Conservation (phyloP, 35 echinoderm and acorn worm genomes). For the Ptychodera flava region DNA sequence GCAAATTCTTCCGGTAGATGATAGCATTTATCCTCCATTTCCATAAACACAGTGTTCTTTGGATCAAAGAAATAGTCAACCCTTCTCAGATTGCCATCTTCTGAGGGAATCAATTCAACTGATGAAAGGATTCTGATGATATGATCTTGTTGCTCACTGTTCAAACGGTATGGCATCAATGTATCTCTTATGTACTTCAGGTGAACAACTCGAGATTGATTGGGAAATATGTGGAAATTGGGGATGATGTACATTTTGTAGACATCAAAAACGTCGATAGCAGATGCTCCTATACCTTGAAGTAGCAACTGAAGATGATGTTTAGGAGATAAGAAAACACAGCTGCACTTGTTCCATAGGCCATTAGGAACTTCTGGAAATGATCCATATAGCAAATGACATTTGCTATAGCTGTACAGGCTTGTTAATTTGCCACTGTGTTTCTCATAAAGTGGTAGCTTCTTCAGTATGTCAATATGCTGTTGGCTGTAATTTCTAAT, state of each 20-base stretch:
- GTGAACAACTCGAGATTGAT: background rate
- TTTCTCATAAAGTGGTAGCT: too few species aligned
- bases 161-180: background rate
- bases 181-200: background rate
- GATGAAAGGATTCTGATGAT: background rate
- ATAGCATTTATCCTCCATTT: background rate
- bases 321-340: too few species aligned
- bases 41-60: background rate
- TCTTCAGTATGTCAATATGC: too few species aligned
- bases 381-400: too few species aligned
- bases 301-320: too few species aligned
- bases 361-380: too few species aligned
- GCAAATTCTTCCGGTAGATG: background rate
- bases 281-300: too few species aligned
- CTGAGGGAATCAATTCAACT: background rate
- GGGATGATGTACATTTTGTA: background rate
- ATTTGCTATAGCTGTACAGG: too few species aligned
- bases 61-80: background rate
- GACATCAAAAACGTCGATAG: too few species aligned
- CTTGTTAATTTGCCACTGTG: too few species aligned
- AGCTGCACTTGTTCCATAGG: too few species aligned
- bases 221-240: background rate
- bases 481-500: too few species aligned
- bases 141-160: background rate
- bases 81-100: background rate